Conservation (phyloP, 2,888 invertebrate genomes). For the Pyrrhosoma nymphula region DNA sequence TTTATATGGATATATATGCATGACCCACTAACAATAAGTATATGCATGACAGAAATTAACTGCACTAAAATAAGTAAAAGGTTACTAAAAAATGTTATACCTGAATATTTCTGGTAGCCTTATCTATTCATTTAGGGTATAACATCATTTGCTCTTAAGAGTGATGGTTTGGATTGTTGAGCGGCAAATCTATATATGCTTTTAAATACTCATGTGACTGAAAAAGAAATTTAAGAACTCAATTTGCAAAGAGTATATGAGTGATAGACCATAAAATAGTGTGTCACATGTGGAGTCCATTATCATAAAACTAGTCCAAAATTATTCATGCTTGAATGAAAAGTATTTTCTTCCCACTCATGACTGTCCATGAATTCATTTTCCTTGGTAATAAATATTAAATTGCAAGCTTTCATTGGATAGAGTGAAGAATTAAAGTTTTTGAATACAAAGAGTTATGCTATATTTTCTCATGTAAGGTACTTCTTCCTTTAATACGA, state of each 20-base stretch:
- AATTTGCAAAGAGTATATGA: no score
- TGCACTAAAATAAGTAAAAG: constrained; percentile 4
- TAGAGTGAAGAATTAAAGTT: not conserved
- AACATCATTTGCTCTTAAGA: not conserved
- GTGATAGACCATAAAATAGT: no score
- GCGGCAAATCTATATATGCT: not conserved
- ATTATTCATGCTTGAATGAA: no score
- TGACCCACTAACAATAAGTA: constrained; percentile 5
- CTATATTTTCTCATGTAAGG: not conserved
- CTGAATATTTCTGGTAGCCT: not conserved
- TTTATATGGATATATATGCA: constrained; percentile 37
- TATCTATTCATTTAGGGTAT: not conserved
- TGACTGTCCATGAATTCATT: no score
- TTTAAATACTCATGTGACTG: not conserved
- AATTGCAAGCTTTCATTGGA: no score
- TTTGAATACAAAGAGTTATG: not conserved
- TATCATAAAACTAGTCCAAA: no score
- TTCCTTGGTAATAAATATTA: no score
- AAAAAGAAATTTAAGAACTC: no score
- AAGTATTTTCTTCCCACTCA: no score
- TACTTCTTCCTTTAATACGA: not conserved
- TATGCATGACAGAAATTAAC: constrained; percentile 34
- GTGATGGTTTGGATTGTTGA: not conserved
- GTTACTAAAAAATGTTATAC: not conserved
- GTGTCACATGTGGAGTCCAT: no score